Evolutionary conservation across 2,888 invertebrate genomes (phyloP).

Genomic region (Drosophila mercatorum): DNA sequence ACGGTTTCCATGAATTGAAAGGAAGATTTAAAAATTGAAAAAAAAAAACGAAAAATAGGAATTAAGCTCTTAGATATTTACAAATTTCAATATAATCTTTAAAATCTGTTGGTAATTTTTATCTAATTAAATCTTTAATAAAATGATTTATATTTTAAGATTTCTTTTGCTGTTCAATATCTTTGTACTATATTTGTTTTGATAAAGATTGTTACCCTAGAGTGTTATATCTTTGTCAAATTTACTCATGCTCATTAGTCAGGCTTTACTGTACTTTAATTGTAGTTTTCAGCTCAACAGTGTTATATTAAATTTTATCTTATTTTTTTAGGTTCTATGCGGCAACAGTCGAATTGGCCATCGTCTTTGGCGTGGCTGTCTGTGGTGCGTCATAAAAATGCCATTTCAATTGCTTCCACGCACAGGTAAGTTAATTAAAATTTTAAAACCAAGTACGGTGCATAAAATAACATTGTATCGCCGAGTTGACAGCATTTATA

Average conservation of each 20-base stretch:
- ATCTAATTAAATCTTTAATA: neutral
- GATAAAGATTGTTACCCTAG: neutral
- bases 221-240: neutral
- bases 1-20: neutral
- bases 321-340: neutral
- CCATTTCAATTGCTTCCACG: neutral
- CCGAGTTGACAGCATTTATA: conserved; percentile 22
- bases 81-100: neutral
- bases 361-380: neutral
- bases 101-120: neutral
- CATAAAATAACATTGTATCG: conserved; percentile 16
- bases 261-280: neutral
- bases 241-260: too few relatives aligned
- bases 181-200: neutral
- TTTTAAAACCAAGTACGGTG: conserved; percentile 7
- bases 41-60: neutral
- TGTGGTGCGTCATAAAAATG: neutral
- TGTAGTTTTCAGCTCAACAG: neutral
- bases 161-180: too few relatives aligned
- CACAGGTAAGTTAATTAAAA: conserved; percentile 13
- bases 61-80: neutral
- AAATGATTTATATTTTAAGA: too few relatives aligned
- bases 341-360: neutral
- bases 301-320: neutral
- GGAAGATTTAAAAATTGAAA: neutral